phyloP scores from a whole-genome alignment of 1,140 invertebrate genomes.

The Caenorhabditis remanei region DNA sequence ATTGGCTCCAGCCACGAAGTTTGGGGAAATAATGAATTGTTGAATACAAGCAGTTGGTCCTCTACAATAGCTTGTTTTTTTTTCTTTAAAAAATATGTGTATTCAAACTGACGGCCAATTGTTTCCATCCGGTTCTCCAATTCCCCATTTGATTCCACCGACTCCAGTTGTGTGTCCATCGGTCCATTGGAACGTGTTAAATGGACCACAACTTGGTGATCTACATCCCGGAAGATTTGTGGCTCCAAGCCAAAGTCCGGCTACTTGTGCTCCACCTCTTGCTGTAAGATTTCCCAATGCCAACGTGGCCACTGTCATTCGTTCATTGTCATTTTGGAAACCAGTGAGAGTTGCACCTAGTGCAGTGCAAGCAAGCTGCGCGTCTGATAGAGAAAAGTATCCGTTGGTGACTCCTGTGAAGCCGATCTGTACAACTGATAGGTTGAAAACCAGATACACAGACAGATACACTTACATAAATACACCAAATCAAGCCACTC shows the following conservation, averaged over 20 bases:
- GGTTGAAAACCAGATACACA: neutral
- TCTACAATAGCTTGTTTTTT: neutral
- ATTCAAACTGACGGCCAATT: neutral
- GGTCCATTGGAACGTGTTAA: slow-evolving; percentile 4
- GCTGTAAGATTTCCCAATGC: neutral
- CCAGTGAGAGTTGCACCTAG: neutral
- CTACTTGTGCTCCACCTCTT: neutral
- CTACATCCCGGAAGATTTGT: neutral
- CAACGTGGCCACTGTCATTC: neutral
- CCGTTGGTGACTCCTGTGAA: neutral
- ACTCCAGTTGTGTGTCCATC: neutral
- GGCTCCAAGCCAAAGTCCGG: neutral
- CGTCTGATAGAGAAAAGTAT: neutral
- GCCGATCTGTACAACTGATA: neutral
- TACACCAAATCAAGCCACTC: neutral
- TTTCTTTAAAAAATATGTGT: neutral
- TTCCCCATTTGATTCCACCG: neutral
- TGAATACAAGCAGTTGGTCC: neutral
- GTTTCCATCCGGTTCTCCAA: neutral
- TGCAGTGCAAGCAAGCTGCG: neutral
- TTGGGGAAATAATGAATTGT: neutral
- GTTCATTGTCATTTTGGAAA: neutral
- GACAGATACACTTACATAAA: neutral
- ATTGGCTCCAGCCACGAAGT: neutral
- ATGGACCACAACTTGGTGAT: neutral